phyloP scores from a whole-genome alignment of 1,140 invertebrate genomes.

The Dendrolimus kikuchii region DNA sequence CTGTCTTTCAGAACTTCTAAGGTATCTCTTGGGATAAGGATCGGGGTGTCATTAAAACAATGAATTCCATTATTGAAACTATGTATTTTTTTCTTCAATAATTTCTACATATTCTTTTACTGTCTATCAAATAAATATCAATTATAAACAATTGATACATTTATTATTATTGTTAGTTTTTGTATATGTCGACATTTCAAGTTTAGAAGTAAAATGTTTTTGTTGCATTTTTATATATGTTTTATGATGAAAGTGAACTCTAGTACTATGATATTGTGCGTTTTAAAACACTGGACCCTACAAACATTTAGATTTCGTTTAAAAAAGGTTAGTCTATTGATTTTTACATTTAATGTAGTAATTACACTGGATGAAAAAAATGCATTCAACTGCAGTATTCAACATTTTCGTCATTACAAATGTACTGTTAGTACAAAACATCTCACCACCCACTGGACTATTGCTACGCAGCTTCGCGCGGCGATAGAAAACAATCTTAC shows the following conservation, averaged over 20 bases:
- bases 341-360: slow-evolving; percentile 51
- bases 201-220: slow-evolving; percentile 57
- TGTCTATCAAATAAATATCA: slow-evolving; percentile 68
- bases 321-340: slow-evolving; percentile 64
- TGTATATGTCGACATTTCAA: slow-evolving; percentile 65
- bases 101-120: slow-evolving; percentile 67
- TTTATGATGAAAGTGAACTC: slow-evolving; percentile 64
- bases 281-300: slow-evolving; percentile 69
- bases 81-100: slow-evolving; percentile 63
- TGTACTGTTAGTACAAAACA: slow-evolving; percentile 54
- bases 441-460: slow-evolving; percentile 48
- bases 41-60: slow-evolving; percentile 37
- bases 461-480: slow-evolving; percentile 32
- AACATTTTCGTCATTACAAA: slow-evolving; percentile 47
- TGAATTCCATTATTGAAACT: slow-evolving; percentile 58
- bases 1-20: background rate
- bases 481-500: slow-evolving; percentile 64
- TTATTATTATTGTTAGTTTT: slow-evolving; percentile 63
- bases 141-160: slow-evolving; percentile 69
- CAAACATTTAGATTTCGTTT: slow-evolving; percentile 66
- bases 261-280: slow-evolving; percentile 71
- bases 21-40: slow-evolving; percentile 5
- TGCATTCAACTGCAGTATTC: slow-evolving; percentile 45
- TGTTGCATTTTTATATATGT: slow-evolving; percentile 42
- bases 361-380: slow-evolving; percentile 64